Evolutionary conservation across 2,113 vertebrate genomes (phyloP), one percentile per base, ranked within the genome.

Genomic region (Chaenogobius annularis): DNA sequence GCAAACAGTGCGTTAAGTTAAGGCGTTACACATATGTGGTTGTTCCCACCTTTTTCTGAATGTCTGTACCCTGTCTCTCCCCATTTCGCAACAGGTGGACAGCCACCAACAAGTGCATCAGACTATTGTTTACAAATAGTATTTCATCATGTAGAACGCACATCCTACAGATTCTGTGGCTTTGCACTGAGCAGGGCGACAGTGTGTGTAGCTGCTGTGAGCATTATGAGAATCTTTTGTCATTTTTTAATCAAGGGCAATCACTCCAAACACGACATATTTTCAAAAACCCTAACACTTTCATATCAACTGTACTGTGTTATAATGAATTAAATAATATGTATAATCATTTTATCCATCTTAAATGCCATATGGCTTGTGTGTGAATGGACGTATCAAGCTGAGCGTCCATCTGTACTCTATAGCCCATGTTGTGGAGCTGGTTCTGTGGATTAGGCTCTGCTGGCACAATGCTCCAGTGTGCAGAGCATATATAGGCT

Each of bases 401-500:
- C 20, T 12, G 40, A 26, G 10, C 59, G 6, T 73, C 40, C 48
- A 46, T 43, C 56, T 55, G 63, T 62, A 77, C 55, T 26, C 44
- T 65, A 10, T 20, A 26, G 10, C 23, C 43, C 44, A 58, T 72
- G 47, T 58, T 31, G 58, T 66, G 59, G 52, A 11, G 23, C 37
- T 40, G 37, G 37, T 40, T 40, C 37, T 40, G 70, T 87, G 84
- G 84, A 87, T 89, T 84, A 85, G 77, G 72, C 46, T 66, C 35
- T 37, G 11, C 55, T 14, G 55, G 79, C 69, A 90, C 84, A 88
- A 80, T 63, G 84, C 79, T 85, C 83, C 72, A 86, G 80, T 85
- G 85, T 88, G 79, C 67, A 52, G 72, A 40, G 55, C 72, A 74
- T 83, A 86, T 87, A 52, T 88, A 81, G 86, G 81, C 75, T 89